Percentiles rank a stretch among this genome's conserved stretches.
These are phyloP conservation scores for Eunapius fragilis DNA, from an alignment of 37 sponge, comb jelly and placozoan species.

Conservation along the genomic window DNA sequence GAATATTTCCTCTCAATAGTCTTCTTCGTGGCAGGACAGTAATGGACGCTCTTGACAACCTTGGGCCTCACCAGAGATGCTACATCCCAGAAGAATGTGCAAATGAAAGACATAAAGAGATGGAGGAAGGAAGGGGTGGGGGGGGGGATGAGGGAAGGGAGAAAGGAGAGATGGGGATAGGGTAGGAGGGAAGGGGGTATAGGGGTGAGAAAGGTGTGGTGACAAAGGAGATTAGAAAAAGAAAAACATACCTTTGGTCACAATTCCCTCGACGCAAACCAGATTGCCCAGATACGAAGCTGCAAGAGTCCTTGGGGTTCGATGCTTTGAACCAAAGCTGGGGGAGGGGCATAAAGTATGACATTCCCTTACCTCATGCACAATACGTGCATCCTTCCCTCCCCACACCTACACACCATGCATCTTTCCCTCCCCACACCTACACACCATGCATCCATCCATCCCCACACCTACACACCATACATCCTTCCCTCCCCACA, in stretches of 20 bases:
- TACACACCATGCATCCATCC: too few species aligned
- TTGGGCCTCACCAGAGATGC: constrained; percentile 90
- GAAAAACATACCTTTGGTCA: constrained; percentile 84
- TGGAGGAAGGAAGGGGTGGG: background rate
- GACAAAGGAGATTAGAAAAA: background rate
- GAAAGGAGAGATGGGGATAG: background rate
- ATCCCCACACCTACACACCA: too few species aligned
- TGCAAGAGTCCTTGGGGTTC: constrained; percentile 89
- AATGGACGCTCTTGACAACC: constrained; percentile 98
- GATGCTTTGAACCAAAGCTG: constrained; percentile 93
- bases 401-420: background rate
- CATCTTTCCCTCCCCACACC: background rate
- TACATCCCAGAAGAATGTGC: too few species aligned
- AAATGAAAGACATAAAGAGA: background rate
- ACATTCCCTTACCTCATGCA: too few species aligned
- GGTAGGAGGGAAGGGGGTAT: background rate
- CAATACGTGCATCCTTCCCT: background rate
- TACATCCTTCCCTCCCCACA: background rate
- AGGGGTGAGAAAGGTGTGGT: background rate
- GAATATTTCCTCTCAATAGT: constrained; percentile 90
- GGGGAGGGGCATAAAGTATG: background rate
- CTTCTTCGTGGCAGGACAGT: constrained; percentile 97
- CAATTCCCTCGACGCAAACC: constrained; percentile 97
- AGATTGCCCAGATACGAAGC: constrained; percentile 83
- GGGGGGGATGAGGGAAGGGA: background rate